phyloP scores from a whole-genome alignment of 2,797 vertebrate species.

The Geotrypetes seraphini region DNA sequence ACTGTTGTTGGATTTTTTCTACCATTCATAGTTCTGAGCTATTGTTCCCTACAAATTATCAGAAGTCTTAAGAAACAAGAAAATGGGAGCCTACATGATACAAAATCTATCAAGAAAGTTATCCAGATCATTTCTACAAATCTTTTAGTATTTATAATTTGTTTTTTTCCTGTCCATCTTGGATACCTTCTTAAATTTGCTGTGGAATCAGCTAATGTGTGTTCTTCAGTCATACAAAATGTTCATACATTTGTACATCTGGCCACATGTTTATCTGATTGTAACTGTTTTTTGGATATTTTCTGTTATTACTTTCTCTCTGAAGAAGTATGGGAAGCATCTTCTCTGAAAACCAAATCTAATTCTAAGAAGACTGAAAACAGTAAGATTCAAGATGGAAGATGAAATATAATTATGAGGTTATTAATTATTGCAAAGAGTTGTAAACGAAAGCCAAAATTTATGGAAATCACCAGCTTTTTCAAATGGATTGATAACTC shows the following conservation, averaged over 20 bases:
- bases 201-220: conserved; percentile 33
- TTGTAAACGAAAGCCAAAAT: no score
- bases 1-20: conserved; percentile 10
- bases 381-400: no score
- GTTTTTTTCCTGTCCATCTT: conserved; percentile 60
- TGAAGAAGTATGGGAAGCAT: conserved; percentile 49
- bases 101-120: not conserved
- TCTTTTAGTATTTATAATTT: conserved; percentile 60
- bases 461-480: no score
- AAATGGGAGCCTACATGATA: not conserved
- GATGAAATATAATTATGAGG: no score
- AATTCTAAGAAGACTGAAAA: no score
- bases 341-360: no score
- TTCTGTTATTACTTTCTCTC: conserved; percentile 72
- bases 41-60: conserved; percentile 25
- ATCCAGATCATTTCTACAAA: conserved; percentile 47
- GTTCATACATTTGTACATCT: conserved; percentile 46
- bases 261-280: conserved; percentile 54
- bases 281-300: conserved; percentile 74
- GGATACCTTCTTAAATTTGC: conserved; percentile 21
- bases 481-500: no score
- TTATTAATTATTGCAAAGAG: no score
- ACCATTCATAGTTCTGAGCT: conserved; percentile 18
- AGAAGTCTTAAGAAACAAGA: not conserved
- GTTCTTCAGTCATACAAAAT: conserved; percentile 17